Evolutionary conservation across 2,888 invertebrate species (phyloP), one percentile per base, ranked within the genome.

Genomic region (Rotaria sp.): DNA sequence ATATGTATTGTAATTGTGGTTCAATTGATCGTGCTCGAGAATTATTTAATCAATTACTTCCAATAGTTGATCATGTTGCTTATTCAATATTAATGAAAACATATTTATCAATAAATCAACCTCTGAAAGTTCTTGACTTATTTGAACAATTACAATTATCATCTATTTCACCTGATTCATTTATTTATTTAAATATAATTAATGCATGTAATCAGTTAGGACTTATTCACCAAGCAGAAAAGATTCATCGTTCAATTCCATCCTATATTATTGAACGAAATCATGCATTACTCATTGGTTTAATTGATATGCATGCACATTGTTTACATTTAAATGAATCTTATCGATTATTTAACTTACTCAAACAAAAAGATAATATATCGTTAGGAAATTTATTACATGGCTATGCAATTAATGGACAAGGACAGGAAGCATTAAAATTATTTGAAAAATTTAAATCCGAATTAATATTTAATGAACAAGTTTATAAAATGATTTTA

Each of bases 1-100:
- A 67, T 35, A 67, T 67, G 67, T 67, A 67, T 21, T 67, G 67
- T 35, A 67, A 67, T 21, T 67, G 67, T 67, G 67, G 67, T 67
- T 67, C 67, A 35, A 67, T 67, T 35, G 67, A 67, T 35, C 30
- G 67, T 35, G 67, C 67, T 21, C 30, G 15, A 35, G 35, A 67
- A 67, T 15, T 67, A 21, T 67, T 67, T 21, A 21, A 67, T 67
- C 67, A 67, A 67, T 38, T 18, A 1, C 35, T 35, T 67, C 67
- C 67, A 4, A 21, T 21, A 38, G 35, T 21, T 35, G 67, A 67
- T 67, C 18, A 21, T 67, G 21, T 67, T 21, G 21, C 67, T 7
- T 67, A 67, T 67, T 35, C 67, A 35, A 35, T 21, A 35, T 35
- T 67, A 35, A 67, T 67, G 67, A 67, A 67, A 35, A 21, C 67